These are phyloP conservation scores for Temnothorax nylanderi DNA, from an alignment of 1,140 invertebrate species.

Conservation along the genomic window DNA sequence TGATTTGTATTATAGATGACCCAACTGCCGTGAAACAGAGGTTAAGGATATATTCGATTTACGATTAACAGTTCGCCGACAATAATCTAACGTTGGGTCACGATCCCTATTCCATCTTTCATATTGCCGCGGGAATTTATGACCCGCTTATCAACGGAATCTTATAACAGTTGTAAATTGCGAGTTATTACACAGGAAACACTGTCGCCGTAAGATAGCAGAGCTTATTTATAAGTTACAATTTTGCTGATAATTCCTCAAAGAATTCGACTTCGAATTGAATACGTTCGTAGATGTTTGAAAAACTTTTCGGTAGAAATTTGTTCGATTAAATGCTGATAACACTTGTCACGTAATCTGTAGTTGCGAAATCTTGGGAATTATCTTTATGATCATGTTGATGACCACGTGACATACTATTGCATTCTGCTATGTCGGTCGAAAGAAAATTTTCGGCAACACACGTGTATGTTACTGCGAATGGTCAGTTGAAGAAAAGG, in stretches of 20 bases:
- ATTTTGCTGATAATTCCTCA: background rate
- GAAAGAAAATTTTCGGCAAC: background rate
- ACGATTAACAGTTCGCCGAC: background rate
- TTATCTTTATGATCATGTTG: background rate
- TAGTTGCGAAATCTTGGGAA: background rate
- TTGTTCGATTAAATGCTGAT: constrained; percentile 4
- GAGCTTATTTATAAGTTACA: background rate
- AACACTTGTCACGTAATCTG: background rate
- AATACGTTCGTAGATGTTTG: background rate
- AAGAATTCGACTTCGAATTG: background rate
- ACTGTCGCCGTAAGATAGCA: background rate
- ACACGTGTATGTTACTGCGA: background rate
- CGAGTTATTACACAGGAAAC: background rate
- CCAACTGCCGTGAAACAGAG: background rate
- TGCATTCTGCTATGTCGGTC: background rate
- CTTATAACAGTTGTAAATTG: constrained; percentile 44
- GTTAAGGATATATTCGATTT: constrained; percentile 5
- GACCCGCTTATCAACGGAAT: constrained; percentile 40
- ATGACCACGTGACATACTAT: background rate
- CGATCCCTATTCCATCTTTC: constrained; percentile 4
- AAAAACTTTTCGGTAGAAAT: background rate
- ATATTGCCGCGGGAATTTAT: constrained; percentile 48
- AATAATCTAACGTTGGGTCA: background rate
- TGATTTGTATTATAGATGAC: constrained; percentile 3
- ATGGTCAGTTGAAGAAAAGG: background rate